Conservation (phyloP, 2,888 invertebrate species). For the Ditula angustiorana region DNA sequence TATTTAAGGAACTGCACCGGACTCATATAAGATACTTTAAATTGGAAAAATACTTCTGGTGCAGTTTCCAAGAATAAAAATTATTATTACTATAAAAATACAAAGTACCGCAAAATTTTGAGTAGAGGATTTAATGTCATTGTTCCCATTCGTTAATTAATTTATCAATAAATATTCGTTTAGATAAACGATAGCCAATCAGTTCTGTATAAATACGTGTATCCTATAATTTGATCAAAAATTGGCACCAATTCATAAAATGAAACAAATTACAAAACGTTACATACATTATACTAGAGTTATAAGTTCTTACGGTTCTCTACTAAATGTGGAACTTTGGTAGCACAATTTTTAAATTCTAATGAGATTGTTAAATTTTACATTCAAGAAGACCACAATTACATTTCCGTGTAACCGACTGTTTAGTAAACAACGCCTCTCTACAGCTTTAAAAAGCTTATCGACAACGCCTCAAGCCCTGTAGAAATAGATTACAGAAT, state of each 20-base stretch:
- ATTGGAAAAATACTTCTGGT: slow-evolving; percentile 30
- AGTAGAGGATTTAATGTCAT: slow-evolving; percentile 60
- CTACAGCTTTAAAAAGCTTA: slow-evolving; percentile 1
- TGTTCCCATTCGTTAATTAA: slow-evolving; percentile 74
- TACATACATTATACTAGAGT: slow-evolving; percentile 40
- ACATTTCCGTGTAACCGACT: neutral
- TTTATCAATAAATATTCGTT: slow-evolving; percentile 50
- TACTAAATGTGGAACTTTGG: slow-evolving; percentile 24
- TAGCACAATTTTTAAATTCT: slow-evolving; percentile 25
- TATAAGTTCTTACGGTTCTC: slow-evolving; percentile 3
- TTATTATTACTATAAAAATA: slow-evolving; percentile 45
- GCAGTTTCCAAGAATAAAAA: slow-evolving; percentile 14
- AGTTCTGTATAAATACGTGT: slow-evolving; percentile 46
- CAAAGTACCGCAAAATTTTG: slow-evolving; percentile 45
- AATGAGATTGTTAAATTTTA: slow-evolving; percentile 12
- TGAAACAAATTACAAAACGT: slow-evolving; percentile 47
- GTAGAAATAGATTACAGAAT: neutral
- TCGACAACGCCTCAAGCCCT: neutral
- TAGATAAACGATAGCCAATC: slow-evolving; percentile 51
- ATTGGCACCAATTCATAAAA: slow-evolving; percentile 71
- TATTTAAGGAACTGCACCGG: slow-evolving; percentile 15
- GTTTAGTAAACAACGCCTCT: neutral
- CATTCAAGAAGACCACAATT: slow-evolving; percentile 2
- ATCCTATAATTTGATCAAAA: slow-evolving; percentile 42
- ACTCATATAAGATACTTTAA: slow-evolving; percentile 8